Evolutionary conservation across 2,797 vertebrate species (phyloP).

Genomic region (Poecilia velifera): DNA sequence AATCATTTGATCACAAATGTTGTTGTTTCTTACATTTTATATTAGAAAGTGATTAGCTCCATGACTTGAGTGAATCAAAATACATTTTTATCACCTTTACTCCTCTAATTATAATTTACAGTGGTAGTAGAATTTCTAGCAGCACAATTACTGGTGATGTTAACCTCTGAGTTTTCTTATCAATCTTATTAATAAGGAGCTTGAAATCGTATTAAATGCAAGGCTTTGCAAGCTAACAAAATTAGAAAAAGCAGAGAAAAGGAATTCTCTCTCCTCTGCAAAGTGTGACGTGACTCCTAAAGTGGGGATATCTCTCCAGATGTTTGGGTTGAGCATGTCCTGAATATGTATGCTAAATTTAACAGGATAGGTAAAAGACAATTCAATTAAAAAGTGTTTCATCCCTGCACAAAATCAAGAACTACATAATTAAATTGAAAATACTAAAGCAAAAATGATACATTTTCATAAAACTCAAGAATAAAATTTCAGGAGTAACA

Average conservation of each 20-base stretch:
- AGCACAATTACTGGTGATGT: constrained; percentile 75
- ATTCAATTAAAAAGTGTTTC: background rate
- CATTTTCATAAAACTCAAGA: background rate
- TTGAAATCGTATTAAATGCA: constrained; percentile 56
- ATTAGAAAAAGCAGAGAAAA: constrained; percentile 38
- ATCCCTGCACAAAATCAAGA: background rate
- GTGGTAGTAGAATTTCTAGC: constrained; percentile 50
- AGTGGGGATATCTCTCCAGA: constrained; percentile 24
- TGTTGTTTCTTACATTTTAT: constrained; percentile 52
- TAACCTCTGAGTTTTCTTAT: constrained; percentile 77
- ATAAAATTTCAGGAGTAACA: background rate
- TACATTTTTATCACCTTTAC: constrained; percentile 64
- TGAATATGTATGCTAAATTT: constrained; percentile 16
- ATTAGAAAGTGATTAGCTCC: constrained; percentile 40
- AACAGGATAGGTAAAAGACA: constrained; percentile 4
- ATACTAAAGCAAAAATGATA: background rate
- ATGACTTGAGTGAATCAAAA: constrained; percentile 72
- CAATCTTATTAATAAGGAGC: constrained; percentile 68
- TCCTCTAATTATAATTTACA: constrained; percentile 67
- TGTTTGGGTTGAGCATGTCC: constrained; percentile 24
- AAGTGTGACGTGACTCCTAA: constrained; percentile 35
- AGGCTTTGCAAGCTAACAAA: constrained; percentile 52
- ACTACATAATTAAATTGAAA: background rate
- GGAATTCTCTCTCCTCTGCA: constrained; percentile 41
- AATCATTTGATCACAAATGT: constrained; percentile 24